These are phyloP conservation scores for Eupeodes latifasciatus DNA, from an alignment of 2,888 invertebrate genomes.

Conservation along the genomic window DNA sequence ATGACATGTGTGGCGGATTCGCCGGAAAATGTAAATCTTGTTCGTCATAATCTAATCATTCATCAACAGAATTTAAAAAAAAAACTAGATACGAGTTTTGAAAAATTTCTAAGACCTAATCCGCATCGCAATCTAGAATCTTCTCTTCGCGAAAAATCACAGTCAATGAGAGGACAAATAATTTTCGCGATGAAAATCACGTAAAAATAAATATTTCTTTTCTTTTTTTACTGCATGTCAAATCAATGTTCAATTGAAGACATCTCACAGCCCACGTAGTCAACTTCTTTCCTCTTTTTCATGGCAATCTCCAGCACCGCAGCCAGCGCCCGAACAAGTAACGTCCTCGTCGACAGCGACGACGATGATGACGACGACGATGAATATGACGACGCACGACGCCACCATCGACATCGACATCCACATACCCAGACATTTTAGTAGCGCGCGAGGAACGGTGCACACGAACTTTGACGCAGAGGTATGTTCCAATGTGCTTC, in stretches of 20 bases:
- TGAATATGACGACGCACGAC: neutral
- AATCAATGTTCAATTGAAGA: constrained; percentile 73
- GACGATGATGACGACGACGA: neutral
- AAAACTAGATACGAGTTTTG: neutral
- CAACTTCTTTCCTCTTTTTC: constrained; percentile 57
- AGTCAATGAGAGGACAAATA: constrained; percentile 43
- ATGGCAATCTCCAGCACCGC: constrained; percentile 24
- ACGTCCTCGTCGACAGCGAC: constrained; percentile 3
- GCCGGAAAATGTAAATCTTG: constrained; percentile 13
- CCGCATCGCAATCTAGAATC: constrained; percentile 7
- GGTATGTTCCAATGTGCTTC: constrained; percentile 22
- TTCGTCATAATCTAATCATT: constrained; percentile 28
- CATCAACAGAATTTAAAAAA: neutral
- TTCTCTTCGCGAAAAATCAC: constrained; percentile 28
- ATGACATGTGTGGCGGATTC: neutral
- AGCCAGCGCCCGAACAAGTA: constrained; percentile 48
- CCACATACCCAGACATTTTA: constrained; percentile 40
- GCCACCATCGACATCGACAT: constrained; percentile 29
- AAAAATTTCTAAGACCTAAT: constrained; percentile 13
- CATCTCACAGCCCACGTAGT: constrained; percentile 71
- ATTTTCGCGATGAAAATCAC: constrained; percentile 65
- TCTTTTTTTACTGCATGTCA: constrained; percentile 54
- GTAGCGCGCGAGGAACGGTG: constrained; percentile 12
- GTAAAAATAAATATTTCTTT: constrained; percentile 53
- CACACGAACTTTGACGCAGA: constrained; percentile 37